Evolutionary conservation across 2,888 invertebrate genomes (phyloP).

Genomic region (Ceramica pisi): DNA sequence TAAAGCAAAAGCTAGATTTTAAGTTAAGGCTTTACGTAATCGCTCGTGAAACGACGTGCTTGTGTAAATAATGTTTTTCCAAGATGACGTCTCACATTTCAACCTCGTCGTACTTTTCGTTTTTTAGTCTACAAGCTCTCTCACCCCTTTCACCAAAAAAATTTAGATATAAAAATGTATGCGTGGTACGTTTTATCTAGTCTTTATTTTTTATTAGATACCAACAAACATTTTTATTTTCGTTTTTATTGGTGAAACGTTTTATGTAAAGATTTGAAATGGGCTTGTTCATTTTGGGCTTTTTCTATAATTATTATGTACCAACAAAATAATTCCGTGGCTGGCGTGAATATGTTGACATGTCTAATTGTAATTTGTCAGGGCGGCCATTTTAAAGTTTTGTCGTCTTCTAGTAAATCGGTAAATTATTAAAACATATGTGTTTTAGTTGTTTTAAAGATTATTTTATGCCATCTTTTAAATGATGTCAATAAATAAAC

Average conservation of each 20-base stretch:
- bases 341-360: too few relatives aligned
- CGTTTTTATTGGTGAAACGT: not conserved
- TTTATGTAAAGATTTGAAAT: not conserved
- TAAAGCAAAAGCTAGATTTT: constrained; percentile 15
- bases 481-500: too few relatives aligned
- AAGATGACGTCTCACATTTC: constrained; percentile 45
- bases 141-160: constrained; percentile 8
- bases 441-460: too few relatives aligned
- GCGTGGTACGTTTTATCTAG: not conserved
- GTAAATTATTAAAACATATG: too few relatives aligned
- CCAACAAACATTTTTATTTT: not conserved
- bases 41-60: constrained; percentile 43
- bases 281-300: too few relatives aligned
- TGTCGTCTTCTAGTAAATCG: too few relatives aligned
- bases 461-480: too few relatives aligned
- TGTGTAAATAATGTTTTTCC: constrained; percentile 41
- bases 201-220: not conserved
- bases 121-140: constrained; percentile 16
- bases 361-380: too few relatives aligned
- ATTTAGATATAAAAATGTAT: not conserved
- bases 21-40: constrained; percentile 32
- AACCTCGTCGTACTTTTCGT: constrained; percentile 16
- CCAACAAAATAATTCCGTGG: too few relatives aligned
- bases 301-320: too few relatives aligned
- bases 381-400: too few relatives aligned